Evolutionary conservation across 2,888 invertebrate genomes (phyloP), one percentile per base, ranked within the genome.

Genomic region (Drosophila lutescens): DNA sequence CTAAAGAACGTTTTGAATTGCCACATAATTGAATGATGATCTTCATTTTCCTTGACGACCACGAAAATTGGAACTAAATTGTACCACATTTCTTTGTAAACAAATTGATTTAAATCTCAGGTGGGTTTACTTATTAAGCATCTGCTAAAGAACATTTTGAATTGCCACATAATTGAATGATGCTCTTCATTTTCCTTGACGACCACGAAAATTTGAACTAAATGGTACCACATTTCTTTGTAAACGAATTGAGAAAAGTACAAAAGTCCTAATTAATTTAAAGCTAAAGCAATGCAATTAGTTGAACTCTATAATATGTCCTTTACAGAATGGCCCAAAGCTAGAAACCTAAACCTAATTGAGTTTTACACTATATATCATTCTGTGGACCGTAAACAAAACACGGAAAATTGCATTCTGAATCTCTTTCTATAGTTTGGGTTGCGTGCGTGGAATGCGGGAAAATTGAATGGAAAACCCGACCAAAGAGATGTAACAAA

Each of bases 401-500:
- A 43, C 17, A 41, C 17, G 41, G 17, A 61, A 34, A 26, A 60
- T 30, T 41, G 49, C 62, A 60, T 41, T 26, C n/a, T n/a, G n/a
- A n/a, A n/a, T n/a, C 23, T 26, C 20, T 17, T 17, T 36, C 26
- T 5, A 13, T 30, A 4, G 17, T 9, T 36, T 15, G 44, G 44
- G 2, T 34, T 32, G 30, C 44, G 55, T 43, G 56, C 12, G 23
- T 47, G 26, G 56, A 32, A 55, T 60, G 60, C 30, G 23, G 23
- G 15, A 36, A 46, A 56, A 41, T 57, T 34, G 23, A 62, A 60
- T 60, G 60, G 47, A 38, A 59, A 61, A 17, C 17, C 9, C 17
- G 55, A 54, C 40, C 58, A 20, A 40, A 40, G 38, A 53, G 38
- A 30, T 38, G 10, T 40, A 54, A 32, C 38, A 47, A 59, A 62